These are phyloP conservation scores for Dendrolimus houi DNA, from an alignment of 2,888 invertebrate species.

Conservation along the genomic window DNA sequence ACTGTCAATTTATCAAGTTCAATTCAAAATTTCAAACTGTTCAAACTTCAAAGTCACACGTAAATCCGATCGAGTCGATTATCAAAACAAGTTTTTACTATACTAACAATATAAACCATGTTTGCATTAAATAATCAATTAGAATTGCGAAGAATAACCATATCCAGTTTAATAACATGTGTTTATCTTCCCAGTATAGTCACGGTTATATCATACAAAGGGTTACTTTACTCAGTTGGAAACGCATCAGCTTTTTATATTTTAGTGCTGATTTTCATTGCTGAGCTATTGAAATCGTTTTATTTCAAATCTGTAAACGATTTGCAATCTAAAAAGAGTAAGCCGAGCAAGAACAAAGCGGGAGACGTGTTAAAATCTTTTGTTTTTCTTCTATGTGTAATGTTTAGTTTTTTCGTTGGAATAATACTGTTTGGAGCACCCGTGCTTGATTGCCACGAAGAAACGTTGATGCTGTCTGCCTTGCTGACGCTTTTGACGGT, in stretches of 20 bases:
- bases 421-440: conserved; percentile 84
- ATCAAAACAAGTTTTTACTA: no score
- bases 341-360: conserved; percentile 50
- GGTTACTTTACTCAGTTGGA: conserved; percentile 77
- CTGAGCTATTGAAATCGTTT: conserved; percentile 75
- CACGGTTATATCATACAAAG: conserved; percentile 73
- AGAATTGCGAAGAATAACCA: conserved; percentile 53
- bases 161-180: conserved; percentile 77
- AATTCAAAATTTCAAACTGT: no score
- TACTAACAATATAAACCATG: conserved; percentile 24
- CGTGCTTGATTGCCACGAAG: conserved; percentile 77
- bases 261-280: conserved; percentile 53
- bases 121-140: conserved; percentile 54
- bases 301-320: conserved; percentile 49
- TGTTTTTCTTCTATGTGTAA: conserved; percentile 56
- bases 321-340: conserved; percentile 47
- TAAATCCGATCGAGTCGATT: no score
- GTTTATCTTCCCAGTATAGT: conserved; percentile 78
- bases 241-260: conserved; percentile 68
- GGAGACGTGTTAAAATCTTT: conserved; percentile 70
- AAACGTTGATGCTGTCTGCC: conserved; percentile 80
- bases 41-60: no score
- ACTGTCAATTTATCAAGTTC: no score
- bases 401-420: conserved; percentile 73
- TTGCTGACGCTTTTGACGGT: conserved; percentile 78